Evolutionary conservation across 2,888 invertebrate genomes (phyloP).

Genomic region (Disparrhopalites patrizii): DNA sequence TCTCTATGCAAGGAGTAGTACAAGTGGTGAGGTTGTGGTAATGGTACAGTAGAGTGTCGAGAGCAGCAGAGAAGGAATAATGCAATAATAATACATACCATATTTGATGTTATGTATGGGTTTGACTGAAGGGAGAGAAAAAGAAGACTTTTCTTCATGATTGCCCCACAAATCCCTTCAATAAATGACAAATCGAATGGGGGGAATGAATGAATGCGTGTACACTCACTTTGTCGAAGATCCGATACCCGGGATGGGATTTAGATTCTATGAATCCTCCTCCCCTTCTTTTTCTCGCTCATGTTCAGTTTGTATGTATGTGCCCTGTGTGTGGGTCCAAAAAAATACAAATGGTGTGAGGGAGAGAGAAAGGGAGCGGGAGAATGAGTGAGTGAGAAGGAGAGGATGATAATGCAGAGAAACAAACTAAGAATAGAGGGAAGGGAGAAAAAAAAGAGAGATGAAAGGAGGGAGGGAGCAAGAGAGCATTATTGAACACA

Average conservation of each 20-base stretch:
- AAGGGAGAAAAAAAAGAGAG: not conserved
- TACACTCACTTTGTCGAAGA: conserved; percentile 20
- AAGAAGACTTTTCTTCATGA: conserved; percentile 39
- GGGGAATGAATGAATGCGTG: conserved; percentile 34
- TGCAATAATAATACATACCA: too few species aligned
- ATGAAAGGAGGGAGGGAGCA: conserved; percentile 7
- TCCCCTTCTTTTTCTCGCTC: not conserved
- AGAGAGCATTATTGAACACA: conserved; percentile 37
- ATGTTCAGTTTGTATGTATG: not conserved
- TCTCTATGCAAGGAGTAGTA: too few species aligned
- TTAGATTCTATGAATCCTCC: conserved; percentile 21
- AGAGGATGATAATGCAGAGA: too few species aligned
- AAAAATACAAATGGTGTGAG: not conserved
- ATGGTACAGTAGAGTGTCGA: too few species aligned
- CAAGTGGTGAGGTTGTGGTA: too few species aligned
- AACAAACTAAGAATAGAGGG: not conserved
- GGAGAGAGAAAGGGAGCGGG: conserved; percentile 7
- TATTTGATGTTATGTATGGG: too few species aligned
- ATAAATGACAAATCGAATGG: conserved; percentile 47
- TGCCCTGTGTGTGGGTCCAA: not conserved
- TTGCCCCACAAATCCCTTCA: conserved; percentile 47
- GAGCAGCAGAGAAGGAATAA: too few species aligned
- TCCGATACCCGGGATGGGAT: conserved; percentile 29
- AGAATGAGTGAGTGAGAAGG: too few species aligned
- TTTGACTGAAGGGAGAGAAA: conserved; percentile 17